Conservation (phyloP, 2,797 vertebrate genomes). For the Cynodonichthys magdalenae region DNA sequence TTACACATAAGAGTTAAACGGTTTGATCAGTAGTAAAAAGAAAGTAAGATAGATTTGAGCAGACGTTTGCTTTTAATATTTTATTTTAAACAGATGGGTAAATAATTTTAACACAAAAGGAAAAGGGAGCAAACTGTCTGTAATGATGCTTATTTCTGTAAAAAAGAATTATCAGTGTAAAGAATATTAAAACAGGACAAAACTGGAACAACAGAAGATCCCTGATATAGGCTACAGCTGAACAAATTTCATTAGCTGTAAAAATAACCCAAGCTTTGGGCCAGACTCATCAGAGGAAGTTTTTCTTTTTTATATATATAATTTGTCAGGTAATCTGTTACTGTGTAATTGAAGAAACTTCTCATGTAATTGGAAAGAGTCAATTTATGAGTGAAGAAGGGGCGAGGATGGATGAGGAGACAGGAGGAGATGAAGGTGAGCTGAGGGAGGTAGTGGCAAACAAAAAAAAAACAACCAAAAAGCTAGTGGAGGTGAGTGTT, state of each 20-base stretch:
- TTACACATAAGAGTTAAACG: slow-evolving; percentile 30
- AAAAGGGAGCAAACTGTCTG: slow-evolving; percentile 3
- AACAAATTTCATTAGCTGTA: slow-evolving; percentile 78
- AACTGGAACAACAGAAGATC: slow-evolving; percentile 58
- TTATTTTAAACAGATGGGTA: slow-evolving; percentile 15
- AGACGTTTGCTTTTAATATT: slow-evolving; percentile 39
- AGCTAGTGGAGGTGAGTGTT: slow-evolving; percentile 20
- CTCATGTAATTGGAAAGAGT: slow-evolving; percentile 79
- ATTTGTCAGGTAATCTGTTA: slow-evolving; percentile 83
- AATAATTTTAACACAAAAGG: slow-evolving; percentile 26
- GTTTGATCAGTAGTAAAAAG: slow-evolving; percentile 18
- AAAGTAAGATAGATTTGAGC: slow-evolving; percentile 24
- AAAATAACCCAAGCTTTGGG: slow-evolving; percentile 63
- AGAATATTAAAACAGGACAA: slow-evolving; percentile 68
- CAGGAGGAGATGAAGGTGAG: slow-evolving; percentile 29
- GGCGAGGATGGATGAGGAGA: slow-evolving; percentile 41
- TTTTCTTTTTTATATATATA: slow-evolving; percentile 55
- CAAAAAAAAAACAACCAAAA: slow-evolving; percentile 5
- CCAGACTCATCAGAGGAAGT: slow-evolving; percentile 71
- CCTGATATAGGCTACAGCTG: slow-evolving; percentile 75
- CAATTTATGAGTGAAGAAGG: slow-evolving; percentile 61
- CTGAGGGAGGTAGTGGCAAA: slow-evolving; percentile 1
- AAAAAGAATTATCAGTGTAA: slow-evolving; percentile 70
- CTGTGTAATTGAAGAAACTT: slow-evolving; percentile 78
- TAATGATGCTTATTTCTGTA: slow-evolving; percentile 51